Evolutionary conservation across 2,888 invertebrate species (phyloP), one percentile per base, ranked within the genome.

Genomic region (Lithophane leautieri): DNA sequence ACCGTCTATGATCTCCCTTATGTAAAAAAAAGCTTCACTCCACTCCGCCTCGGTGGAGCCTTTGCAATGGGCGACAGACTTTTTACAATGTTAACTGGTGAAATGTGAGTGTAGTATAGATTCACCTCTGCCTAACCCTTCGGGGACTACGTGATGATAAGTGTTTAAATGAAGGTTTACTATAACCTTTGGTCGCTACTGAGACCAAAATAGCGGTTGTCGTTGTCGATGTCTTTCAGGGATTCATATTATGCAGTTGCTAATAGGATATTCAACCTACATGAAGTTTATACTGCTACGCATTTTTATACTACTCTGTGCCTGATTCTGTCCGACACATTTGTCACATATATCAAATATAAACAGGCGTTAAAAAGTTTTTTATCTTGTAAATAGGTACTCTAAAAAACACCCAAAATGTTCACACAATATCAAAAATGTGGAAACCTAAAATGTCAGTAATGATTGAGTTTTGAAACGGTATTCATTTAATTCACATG

Each of bases 401-500:
- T n/a, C n/a, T n/a, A 28, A n/a, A n/a, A 28, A 1, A 28, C 11
- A 28, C 16, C 6, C 25, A 56, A 73, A 77, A 63, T 80, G 56
- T 14, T 70, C 14, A 40, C 56, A 62, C 40, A 42, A 12, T 40
- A 42, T 34, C 50, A 22, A 50, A 80, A 50, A 25, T 58, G 47
- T 50, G 14, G 9, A 34, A 74, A 42, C 14, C n/a, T 47, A 50
- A 73, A n/a, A 74, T 74, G 54, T 4, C 25, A n/a, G 4, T 50
- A 22, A 78, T 16, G 28, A 19, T 58, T 19, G 47, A 56, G 4
- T 65, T 52, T 22, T 75, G 3, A 34, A 28, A 62, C 19, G 28
- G 8, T 58, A 58, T 56, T 16, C 12, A 54, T 54, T 8, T 44
- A 80, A 34, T 34, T 63, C 77, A 63, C 66, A 81, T 78, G 81